A percentile compares a stretch with the other conserved stretches of the same genome.
Conservation (phyloP, 2,888 invertebrate genomes). For the Hoplodrina ambigua region DNA sequence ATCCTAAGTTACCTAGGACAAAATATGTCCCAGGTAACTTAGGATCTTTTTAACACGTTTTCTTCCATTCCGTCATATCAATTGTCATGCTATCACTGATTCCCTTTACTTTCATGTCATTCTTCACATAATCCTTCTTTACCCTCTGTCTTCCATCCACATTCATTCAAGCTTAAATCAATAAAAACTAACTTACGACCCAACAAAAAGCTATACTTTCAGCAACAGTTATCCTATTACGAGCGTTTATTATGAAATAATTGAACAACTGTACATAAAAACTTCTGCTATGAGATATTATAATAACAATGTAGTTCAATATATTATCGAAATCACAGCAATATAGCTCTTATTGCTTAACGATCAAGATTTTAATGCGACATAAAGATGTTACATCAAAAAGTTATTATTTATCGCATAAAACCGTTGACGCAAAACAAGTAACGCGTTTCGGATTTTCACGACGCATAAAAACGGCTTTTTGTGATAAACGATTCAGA, state of each 20-base stretch:
- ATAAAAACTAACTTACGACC: background rate
- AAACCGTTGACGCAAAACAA: constrained; percentile 83
- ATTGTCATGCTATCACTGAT: no score
- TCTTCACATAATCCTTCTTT: no score
- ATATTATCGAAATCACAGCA: constrained; percentile 67
- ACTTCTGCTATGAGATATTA: constrained; percentile 16
- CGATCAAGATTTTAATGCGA: constrained; percentile 72
- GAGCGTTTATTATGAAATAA: constrained; percentile 11
- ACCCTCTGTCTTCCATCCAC: no score
- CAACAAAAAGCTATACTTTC: background rate
- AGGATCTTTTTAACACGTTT: no score
- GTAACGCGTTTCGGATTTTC: constrained; percentile 75
- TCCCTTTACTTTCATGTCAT: no score
- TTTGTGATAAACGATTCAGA: constrained; percentile 57
- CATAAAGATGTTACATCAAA: constrained; percentile 82
- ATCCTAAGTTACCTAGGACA: no score
- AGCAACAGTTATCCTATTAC: constrained; percentile 12
- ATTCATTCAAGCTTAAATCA: background rate
- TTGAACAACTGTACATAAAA: constrained; percentile 15
- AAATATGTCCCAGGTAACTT: no score
- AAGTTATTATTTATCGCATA: constrained; percentile 84
- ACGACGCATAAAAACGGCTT: constrained; percentile 73
- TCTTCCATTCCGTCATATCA: no score
- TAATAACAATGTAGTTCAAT: constrained; percentile 44
- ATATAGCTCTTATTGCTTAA: constrained; percentile 66